Percentiles rank a stretch among this genome's conserved stretches.
Evolutionary conservation across 2,797 vertebrate species (phyloP).

Genomic region (Rhinella marina): DNA sequence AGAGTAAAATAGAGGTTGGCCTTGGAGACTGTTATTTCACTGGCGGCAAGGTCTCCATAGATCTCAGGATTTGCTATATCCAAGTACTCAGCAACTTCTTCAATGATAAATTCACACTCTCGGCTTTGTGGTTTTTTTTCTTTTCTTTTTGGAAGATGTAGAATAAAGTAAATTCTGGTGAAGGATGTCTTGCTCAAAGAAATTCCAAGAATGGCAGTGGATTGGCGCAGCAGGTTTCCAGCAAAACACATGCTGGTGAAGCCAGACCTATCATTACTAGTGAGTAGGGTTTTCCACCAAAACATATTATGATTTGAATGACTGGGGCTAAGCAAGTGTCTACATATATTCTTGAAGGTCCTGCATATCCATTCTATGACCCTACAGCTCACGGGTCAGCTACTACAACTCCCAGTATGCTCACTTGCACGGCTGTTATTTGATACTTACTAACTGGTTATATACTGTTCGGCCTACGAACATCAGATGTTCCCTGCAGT

Average conservation of each 20-base stretch:
- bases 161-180: neutral
- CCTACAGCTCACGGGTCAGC: too few relatives aligned
- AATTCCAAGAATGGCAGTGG: constrained; percentile 15
- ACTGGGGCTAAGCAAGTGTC: neutral
- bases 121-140: neutral
- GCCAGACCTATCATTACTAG: neutral
- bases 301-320: neutral
- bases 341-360: neutral
- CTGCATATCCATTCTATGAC: neutral
- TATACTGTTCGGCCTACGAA: too few relatives aligned
- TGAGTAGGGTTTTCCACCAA: neutral
- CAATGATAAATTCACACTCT: constrained; percentile 29
- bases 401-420: too few relatives aligned
- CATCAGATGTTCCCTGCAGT: too few relatives aligned
- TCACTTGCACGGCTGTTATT: too few relatives aligned
- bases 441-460: too few relatives aligned
- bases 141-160: neutral
- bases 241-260: neutral
- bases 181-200: neutral
- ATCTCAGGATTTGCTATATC: neutral
- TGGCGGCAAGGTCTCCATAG: neutral
- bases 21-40: neutral
- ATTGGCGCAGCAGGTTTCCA: neutral
- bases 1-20: constrained; percentile 14
- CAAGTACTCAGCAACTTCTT: constrained; percentile 18